Conservation (phyloP, 30 jellyfish, hydroid and myxozoan genomes). For the Hydractinia echinata region DNA sequence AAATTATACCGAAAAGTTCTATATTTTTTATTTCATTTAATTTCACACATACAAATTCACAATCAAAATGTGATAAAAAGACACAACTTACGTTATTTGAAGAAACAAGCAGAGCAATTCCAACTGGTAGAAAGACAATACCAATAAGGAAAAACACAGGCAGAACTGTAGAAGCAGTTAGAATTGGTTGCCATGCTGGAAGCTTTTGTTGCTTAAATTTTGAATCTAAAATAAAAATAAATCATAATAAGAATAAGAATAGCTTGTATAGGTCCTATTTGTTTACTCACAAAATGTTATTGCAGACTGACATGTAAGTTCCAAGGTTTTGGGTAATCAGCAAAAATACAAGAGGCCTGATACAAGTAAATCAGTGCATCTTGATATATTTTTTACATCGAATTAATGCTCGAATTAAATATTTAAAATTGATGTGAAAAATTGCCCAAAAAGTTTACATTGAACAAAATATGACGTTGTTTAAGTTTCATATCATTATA, state of each 20-base stretch:
- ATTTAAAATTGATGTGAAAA: too few species aligned
- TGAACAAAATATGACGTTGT: too few species aligned
- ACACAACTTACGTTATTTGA: slow-evolving; percentile 53
- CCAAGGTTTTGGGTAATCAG: too few species aligned
- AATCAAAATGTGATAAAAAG: neutral
- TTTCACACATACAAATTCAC: neutral
- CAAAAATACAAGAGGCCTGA: neutral
- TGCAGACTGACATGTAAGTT: too few species aligned
- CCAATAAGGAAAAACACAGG: slow-evolving; percentile 80
- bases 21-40: neutral
- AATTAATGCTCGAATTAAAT: too few species aligned
- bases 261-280: too few species aligned
- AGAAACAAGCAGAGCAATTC: slow-evolving; percentile 68
- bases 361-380: too few species aligned
- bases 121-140: slow-evolving; percentile 67
- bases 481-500: too few species aligned
- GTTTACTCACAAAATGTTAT: too few species aligned
- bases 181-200: slow-evolving; percentile 94
- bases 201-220: slow-evolving; percentile 82
- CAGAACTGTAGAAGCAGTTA: slow-evolving; percentile 88
- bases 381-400: too few species aligned
- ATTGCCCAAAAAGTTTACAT: too few species aligned
- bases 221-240: slow-evolving; percentile 48
- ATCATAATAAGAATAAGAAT: neutral
- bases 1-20: too few species aligned